Base-by-base conservation (phyloP, 2,888 invertebrate genomes). In the Tachina fera region DNA sequence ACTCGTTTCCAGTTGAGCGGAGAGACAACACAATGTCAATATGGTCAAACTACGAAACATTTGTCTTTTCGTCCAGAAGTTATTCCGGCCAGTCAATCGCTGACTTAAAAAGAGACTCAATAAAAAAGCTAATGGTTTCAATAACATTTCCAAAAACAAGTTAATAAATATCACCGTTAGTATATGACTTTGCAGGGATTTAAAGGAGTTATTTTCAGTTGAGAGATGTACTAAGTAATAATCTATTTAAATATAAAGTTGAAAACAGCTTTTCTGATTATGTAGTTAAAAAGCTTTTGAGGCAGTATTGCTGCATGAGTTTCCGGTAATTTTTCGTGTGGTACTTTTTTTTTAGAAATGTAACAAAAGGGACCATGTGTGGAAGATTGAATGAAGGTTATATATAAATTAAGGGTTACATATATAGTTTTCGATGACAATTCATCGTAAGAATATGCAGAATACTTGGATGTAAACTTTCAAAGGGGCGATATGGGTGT, bases 31-130 rank as follows among this genome's bases (percentile, higher is more conserved):
- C 13, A 45, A 78, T 5, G 11, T 61, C 22, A 76, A 19, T 68
- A 77, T 31, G 67, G 74, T 68, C 43, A 61, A 74, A 51, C 14
- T 60, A 41, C 22, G 65, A 11, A 68, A 60, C 31, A 74, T 74
- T 67, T 68, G 51, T 45, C 43, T 61, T 79, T 71, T 71, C 45
- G 13, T 13, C 53, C 14, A 41, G 16, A 78, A 78, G 39, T 31
- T 67, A 47, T 76, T 58, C 2, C 47, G 58, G 58, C 16, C 67
- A 56, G 22, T 13, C 67, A 47, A n/a, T 22, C 45, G 45, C n/a
- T 51, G 43, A 61, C 22, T 61, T 78, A 51, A 61, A 78, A 70
- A 51, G 16, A 9, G 31, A 19, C 45, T 39, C 39, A 63, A 51
- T 39, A 11, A 53, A 11, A 53, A 79, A 79, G 11, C 45, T 16